A percentile compares a stretch with the other conserved stretches of the same genome.
phyloP scores from a whole-genome alignment of 2,888 invertebrate genomes.

The Leptinotarsa juncta region DNA sequence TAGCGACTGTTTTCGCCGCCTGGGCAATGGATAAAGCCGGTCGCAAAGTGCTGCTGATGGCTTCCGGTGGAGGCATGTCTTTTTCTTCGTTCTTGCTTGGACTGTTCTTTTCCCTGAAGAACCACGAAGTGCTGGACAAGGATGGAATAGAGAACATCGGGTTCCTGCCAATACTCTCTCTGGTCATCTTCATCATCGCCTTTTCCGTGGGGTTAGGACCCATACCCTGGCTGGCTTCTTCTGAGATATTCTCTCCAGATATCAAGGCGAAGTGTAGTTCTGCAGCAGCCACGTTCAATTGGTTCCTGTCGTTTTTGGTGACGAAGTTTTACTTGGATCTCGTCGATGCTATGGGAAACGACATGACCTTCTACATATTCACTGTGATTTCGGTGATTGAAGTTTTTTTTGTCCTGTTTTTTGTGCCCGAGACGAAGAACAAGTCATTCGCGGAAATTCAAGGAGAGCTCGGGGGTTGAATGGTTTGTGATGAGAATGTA shows the following conservation, averaged over 20 bases:
- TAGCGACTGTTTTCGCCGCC: constrained; percentile 79
- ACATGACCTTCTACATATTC: constrained; percentile 82
- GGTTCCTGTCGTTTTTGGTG: constrained; percentile 84
- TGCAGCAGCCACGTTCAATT: constrained; percentile 85
- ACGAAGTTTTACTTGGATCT: constrained; percentile 78
- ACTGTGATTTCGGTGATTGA: constrained; percentile 75
- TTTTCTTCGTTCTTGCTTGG: constrained; percentile 77
- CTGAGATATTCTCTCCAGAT: constrained; percentile 84
- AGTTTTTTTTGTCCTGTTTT: constrained; percentile 70
- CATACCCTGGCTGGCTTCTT: constrained; percentile 88
- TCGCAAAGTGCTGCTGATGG: constrained; percentile 79
- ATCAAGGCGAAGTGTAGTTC: constrained; percentile 83
- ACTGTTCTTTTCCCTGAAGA: constrained; percentile 72
- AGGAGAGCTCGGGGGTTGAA: constrained; percentile 30
- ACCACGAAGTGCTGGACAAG: constrained; percentile 55
- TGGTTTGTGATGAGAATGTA: neutral
- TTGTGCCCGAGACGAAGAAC: constrained; percentile 61
- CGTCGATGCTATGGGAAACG: constrained; percentile 69
- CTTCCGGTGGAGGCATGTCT: constrained; percentile 79
- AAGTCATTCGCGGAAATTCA: constrained; percentile 58
- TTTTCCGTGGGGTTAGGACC: constrained; percentile 89
- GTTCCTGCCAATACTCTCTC: constrained; percentile 80
- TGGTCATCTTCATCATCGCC: constrained; percentile 81
- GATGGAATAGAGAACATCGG: constrained; percentile 69
- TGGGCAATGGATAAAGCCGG: constrained; percentile 84